A percentile compares a stretch with the other conserved stretches of the same genome.
phyloP scores from a whole-genome alignment of 2,113 vertebrate species.

The Oplegnathus fasciatus region DNA sequence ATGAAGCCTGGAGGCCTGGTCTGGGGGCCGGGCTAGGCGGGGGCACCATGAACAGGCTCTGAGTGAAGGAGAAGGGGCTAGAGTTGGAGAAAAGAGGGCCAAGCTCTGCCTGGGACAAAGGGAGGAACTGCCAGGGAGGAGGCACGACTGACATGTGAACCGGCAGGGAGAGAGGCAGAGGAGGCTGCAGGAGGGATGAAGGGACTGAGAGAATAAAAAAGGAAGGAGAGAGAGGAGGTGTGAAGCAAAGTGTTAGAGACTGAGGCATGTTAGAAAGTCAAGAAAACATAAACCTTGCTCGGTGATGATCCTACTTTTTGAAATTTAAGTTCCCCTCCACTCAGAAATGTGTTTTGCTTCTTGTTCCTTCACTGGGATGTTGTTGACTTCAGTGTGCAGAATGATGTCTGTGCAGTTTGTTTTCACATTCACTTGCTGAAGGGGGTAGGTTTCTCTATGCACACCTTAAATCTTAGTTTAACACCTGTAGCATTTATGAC shows the following conservation, averaged over 20 bases:
- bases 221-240: background rate
- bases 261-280: background rate
- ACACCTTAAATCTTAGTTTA: background rate
- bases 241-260: background rate
- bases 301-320: background rate
- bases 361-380: too few relatives aligned
- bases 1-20: slow-evolving; percentile 73
- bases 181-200: slow-evolving; percentile 62
- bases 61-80: slow-evolving; percentile 79
- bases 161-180: slow-evolving; percentile 73
- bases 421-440: background rate
- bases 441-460: background rate
- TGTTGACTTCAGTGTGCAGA: too few relatives aligned
- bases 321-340: background rate
- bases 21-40: slow-evolving; percentile 38
- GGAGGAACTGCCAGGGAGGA: slow-evolving; percentile 74
- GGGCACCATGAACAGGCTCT: slow-evolving; percentile 77
- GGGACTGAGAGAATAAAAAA: slow-evolving; percentile 44
- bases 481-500: background rate
- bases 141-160: slow-evolving; percentile 68
- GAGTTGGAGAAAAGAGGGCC: slow-evolving; percentile 82
- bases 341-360: too few relatives aligned
- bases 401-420: too few relatives aligned
- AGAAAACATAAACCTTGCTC: background rate
- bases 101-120: slow-evolving; percentile 77